Evolutionary conservation across 64 coral and sea anemone genomes (phyloP), one percentile per base, ranked within the genome.

Genomic region (Pocillopora verrucosa): DNA sequence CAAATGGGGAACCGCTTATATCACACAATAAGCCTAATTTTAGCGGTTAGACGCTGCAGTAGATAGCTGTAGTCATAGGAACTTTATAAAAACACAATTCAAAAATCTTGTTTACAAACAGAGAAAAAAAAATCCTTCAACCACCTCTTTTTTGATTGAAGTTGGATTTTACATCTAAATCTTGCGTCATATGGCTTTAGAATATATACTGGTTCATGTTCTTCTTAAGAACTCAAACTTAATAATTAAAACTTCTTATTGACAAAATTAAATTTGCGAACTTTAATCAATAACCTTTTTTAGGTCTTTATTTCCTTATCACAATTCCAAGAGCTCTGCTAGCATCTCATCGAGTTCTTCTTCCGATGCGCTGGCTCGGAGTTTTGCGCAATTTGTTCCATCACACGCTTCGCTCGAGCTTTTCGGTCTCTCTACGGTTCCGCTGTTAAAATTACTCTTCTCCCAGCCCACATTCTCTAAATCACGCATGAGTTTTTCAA

Each of bases 311-410:
- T 24, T 25, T n/a, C 22, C 20, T 79, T 34, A 30, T 79, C 24
- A 79, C 0, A 79, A 19, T n/a, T 79, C 77, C 20, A 79, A 60
- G 22, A 79, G 22, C 26, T 72, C 82, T 11, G 82, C 82, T 9
- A 85, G 22, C 82, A 85, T 85, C 57, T 85, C 63, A 85, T 85
- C 82, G 72, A 85, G 64, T 72, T 85, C 82, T 57, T 85, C 34
- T 30, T 85, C 64, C 26, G 64, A 72, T 4, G 36, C 64, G 17
- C 82, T 85, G 14, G 65, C 36, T 22, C 24, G 19, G 17, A 84
- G 62, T 68, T 84, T 84, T 1, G 34, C 38, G 35, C 16, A 13
- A 5, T 25, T 10, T 35, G 1, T 68, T 22, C 25, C 20, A 11
- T 70, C 25, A 6, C 20, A 9, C 11, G 34, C 36, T 19, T 68